These are phyloP conservation scores for Hyposoter dolosus DNA, from an alignment of 2,888 invertebrate species.

Conservation along the genomic window DNA sequence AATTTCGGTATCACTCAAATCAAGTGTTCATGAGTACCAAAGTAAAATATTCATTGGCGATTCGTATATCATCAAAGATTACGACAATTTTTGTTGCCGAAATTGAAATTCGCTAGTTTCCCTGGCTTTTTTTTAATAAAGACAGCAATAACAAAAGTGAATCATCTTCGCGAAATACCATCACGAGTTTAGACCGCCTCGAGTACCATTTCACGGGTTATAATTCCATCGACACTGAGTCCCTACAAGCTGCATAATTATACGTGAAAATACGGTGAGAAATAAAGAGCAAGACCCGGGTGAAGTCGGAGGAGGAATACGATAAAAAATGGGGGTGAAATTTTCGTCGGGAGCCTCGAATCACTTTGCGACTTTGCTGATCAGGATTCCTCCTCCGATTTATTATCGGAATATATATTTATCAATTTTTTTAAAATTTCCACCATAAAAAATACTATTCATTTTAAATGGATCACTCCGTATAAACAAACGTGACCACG, in stretches of 20 bases:
- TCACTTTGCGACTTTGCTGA: neutral
- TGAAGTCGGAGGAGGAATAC: constrained; percentile 37
- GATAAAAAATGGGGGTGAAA: constrained; percentile 42
- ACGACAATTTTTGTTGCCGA: neutral
- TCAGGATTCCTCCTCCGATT: neutral
- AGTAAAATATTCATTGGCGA: neutral
- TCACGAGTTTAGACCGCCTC: constrained; percentile 29
- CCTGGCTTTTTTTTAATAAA: neutral
- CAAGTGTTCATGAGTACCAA: neutral
- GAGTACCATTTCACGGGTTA: constrained; percentile 59
- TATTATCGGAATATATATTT: neutral
- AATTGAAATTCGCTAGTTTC: neutral
- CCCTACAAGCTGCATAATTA: constrained; percentile 54
- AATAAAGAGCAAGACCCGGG: constrained; percentile 20
- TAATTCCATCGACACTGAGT: constrained; percentile 50
- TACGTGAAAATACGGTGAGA: constrained; percentile 41
- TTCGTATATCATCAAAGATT: neutral
- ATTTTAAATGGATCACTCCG: neutral
- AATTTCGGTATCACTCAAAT: too few species aligned
- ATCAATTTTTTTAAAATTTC: neutral
- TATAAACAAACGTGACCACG: neutral
- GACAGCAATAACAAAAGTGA: neutral
- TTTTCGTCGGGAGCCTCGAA: constrained; percentile 21
- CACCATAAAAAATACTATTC: neutral
- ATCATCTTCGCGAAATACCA: constrained; percentile 42